A percentile compares a stretch with the other conserved stretches of the same genome.
Evolutionary conservation across 2,797 vertebrate genomes (phyloP).

Genomic region (Gallirallus australis): DNA sequence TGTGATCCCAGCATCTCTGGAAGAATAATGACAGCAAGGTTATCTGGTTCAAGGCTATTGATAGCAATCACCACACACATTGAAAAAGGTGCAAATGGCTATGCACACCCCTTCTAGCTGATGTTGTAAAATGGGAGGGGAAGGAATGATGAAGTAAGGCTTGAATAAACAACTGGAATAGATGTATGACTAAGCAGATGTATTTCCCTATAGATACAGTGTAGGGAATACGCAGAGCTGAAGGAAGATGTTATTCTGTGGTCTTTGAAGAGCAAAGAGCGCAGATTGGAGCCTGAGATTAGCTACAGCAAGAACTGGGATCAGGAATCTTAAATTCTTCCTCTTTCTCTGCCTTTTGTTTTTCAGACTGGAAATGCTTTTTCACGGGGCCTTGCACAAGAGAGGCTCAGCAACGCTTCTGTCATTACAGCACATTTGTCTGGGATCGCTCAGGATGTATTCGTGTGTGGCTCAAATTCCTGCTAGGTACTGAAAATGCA

Average conservation of each 20-base stretch:
- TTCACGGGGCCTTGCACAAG: not conserved
- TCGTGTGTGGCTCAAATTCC: not conserved
- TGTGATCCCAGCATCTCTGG: not conserved
- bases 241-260: not conserved
- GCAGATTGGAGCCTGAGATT: not conserved
- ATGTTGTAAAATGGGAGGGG: not conserved
- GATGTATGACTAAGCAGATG: not conserved
- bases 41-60: not conserved
- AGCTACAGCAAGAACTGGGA: not conserved
- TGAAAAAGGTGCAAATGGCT: not conserved
- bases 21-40: not conserved
- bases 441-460: slow-evolving; percentile 22
- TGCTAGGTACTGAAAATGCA: not conserved
- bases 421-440: slow-evolving; percentile 34
- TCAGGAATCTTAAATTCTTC: not conserved
- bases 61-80: not conserved
- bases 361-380: not conserved
- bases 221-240: not conserved
- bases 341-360: not conserved
- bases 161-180: slow-evolving; percentile 17
- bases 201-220: not conserved
- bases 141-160: slow-evolving; percentile 20
- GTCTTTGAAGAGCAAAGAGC: not conserved
- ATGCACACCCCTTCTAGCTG: not conserved
- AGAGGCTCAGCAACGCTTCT: not conserved